Evolutionary conservation across 2,888 invertebrate species (phyloP), one percentile per base, ranked within the genome.

Genomic region (Gandaritis pyraliata): DNA sequence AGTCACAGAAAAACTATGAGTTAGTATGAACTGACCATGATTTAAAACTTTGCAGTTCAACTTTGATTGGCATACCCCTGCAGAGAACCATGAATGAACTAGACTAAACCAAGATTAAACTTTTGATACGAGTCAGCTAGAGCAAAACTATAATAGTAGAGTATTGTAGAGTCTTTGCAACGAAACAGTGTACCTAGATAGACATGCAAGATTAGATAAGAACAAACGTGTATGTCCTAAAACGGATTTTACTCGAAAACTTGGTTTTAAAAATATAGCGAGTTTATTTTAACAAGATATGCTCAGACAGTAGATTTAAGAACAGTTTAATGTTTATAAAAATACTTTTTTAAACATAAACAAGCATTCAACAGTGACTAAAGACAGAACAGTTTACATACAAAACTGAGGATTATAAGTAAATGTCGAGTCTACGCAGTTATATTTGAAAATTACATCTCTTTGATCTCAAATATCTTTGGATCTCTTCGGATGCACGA

Each of bases 131-230:
- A 43, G 16, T 16, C 10, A 16, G 10, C 43, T 16, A 16, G 16
- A 43, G 43, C 43, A 10, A 43, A 43, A 16, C 10, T 43, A 15
- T 16, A 16, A 16, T 16, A 18, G 39, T 39, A 39, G 18, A 50
- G 39, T 11, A 33, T 33, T 33, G 33, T 11, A 33, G 10, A 33
- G 23, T 23, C 18, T 23, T n/a, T 51, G 39, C 13, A 39, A 13
- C 38, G 18, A 38, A 36, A 50, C 38, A 12, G 49, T 51, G 13
- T n/a, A n/a, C n/a, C n/a, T n/a, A 50, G 49, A 50, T 50, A 18
- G n/a, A 39, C 38, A 23, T 39, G 23, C 39, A 39, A 38, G 39
- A 50, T 50, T 18, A 50, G 50, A 39, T 51, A 51, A 51, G 39
- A 39, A 39, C 18, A 23, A 1, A 16, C 11, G 15, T 15, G 38